Evolutionary conservation across 2,797 vertebrate species (phyloP), one percentile per base, ranked within the genome.

Genomic region (Sebastes iracundus): DNA sequence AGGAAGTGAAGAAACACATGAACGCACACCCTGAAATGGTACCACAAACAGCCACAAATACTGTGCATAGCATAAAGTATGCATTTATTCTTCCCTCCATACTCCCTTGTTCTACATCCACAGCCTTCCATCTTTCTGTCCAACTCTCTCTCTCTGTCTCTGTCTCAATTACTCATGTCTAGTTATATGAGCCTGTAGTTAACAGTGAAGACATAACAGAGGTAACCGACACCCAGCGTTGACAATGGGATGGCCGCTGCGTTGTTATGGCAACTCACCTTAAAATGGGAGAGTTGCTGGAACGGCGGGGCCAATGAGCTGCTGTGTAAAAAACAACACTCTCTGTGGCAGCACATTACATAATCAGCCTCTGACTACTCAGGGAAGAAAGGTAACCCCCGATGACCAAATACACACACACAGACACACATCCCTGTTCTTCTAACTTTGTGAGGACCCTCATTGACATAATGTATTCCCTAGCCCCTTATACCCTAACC

Each of bases 191-290:
- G 64, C 62, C 59, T 58, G 58, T 58, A 56, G 52, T 75, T 75
- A 63, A 80, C 65, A 61, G 52, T 64, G 42, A 79, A 55, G 63
- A 80, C 46, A 66, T 62, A 75, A 67, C 32, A 32, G 53, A 72
- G 66, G 62, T 72, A 85, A 78, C 32, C 0, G 53, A 83, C 61
- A 80, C 76, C 42, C 66, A 20, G 46, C 8, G 4, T 42, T 38
- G 20, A 67, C 59, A 69, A 53, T 61, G 69, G 4, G 53, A 28
- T 42, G 3, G 10, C 56, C 22, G 2, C 75, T 49, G 60, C 14
- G 76, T 84, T 55, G 63, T 61, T 61, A 78, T 71, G 56, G 75
- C 75, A 82, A 82, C 79, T 52, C 42, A 12, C 27, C 30, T 60
- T 79, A 77, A 79, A 81, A 49, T 55, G 28, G 27, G 16, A 61